A percentile compares a stretch with the other conserved stretches of the same genome.
Conservation (phyloP, 1,140 invertebrate species). For the Cheumatopsyche charites region DNA sequence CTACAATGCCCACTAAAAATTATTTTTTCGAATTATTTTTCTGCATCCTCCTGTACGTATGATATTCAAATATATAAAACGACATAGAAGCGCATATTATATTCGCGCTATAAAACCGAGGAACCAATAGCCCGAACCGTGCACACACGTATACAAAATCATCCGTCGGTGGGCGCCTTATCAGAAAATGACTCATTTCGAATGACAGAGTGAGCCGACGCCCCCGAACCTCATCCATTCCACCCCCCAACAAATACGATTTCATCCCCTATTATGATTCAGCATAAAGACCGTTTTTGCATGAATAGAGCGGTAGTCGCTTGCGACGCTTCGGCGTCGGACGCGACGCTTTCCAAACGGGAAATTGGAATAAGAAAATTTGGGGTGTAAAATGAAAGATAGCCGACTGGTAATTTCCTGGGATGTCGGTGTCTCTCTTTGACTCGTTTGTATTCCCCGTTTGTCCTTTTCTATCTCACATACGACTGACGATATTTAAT, state of each 20-base stretch:
- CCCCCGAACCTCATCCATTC: not conserved
- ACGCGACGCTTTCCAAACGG: conserved; percentile 51
- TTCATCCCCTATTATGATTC: not conserved
- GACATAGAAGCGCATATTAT: conserved; percentile 23
- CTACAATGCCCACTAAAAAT: no score
- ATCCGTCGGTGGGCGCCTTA: conserved; percentile 50
- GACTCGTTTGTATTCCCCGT: not conserved
- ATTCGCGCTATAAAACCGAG: conserved; percentile 39
- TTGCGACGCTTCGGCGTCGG: conserved; percentile 29
- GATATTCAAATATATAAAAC: not conserved
- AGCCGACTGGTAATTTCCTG: conserved; percentile 51
- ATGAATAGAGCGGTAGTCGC: not conserved
- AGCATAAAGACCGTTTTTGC: not conserved
- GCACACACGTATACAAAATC: not conserved
- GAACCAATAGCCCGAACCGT: conserved; percentile 48
- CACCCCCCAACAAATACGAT: not conserved
- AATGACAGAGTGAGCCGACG: conserved; percentile 58
- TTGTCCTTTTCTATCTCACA: conserved; percentile 39
- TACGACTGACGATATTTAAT: conserved; percentile 41
- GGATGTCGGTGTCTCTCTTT: conserved; percentile 34
- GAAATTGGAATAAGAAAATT: conserved; percentile 64
- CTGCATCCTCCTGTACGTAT: not conserved
- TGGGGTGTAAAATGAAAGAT: conserved; percentile 63
- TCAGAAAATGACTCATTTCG: conserved; percentile 62
- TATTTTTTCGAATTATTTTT: no score